Evolutionary conservation across 1,140 invertebrate genomes (phyloP), one percentile per base, ranked within the genome.

Genomic region (Helicorthomorpha holstii): DNA sequence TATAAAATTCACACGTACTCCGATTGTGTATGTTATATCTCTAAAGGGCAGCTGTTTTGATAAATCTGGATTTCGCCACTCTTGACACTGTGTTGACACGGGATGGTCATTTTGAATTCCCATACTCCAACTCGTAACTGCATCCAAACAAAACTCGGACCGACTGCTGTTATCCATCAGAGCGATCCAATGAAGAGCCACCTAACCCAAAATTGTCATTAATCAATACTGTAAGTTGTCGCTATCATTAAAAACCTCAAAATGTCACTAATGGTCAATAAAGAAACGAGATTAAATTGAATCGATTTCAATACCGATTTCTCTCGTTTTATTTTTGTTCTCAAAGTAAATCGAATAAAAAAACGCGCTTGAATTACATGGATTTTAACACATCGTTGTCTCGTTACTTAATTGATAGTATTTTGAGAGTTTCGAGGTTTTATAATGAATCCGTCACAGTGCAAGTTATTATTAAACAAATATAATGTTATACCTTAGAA

Each of bases 81-180:
- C 67, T 61, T 67, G 64, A 55, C 61, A 68, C 43, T 62, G 53
- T 19, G 58, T 60, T 38, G 68, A 65, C 23, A 70, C 56, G 27
- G 67, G 65, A 56, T 64, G 67, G 43, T 64, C 63, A 49, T 67
- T 67, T 52, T 68, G 66, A n/a, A 16, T 19, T 26, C 65, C 64
- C 52, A 65, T 63, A 27, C 63, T 65, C 14, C 66, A 63, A 24
- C 63, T 59, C 19, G 66, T 66, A 24, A 71, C 55, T 61, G 64
- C 72, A 52, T 73, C 74, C 2, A 85, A 65, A 16, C 69, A 65
- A 66, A 86, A 88, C 64, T 87, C 79, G 52, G 77, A 76, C 26
- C 80, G 69, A 64, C 83, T 75, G 2, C 75, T 74, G 58, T 86
- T 82, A 59, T 83, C 74, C 0, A 84, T 66, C 1, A 89, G 65